Base-by-base conservation (phyloP, 1,140 invertebrate species). In the Drosophila truncata region DNA sequence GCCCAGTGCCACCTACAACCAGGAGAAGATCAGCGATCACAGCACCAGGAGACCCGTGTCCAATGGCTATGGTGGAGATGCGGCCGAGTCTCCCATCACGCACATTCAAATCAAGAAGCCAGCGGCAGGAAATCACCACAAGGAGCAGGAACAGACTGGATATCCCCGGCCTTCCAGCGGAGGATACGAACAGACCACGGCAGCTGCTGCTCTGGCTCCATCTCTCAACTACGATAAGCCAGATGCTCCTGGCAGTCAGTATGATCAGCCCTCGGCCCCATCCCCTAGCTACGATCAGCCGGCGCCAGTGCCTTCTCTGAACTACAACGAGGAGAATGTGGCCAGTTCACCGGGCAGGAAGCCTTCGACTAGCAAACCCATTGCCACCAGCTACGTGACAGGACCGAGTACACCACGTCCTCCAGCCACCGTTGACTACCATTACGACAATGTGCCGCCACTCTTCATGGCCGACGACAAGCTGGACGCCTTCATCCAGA, bases 321-420 rank as follows among this genome's bases (percentile, higher is more conserved):
- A 13, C 44, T 91, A 78, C 41, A 72, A 71, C 16, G 74, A 87
- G 44, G 64, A 90, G 5, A 44, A 74, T 0, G 67, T 49, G 29
- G 72, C 80, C 44, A 91, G 88, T 35, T 91, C 88, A 0, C 74
- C 80, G 1, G 75, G 58, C 11, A 78, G 88, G 20, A 79, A 79
- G 27, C 91, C 91, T 0, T 73, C 58, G 13, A 82, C 82, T 6
- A 25, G 44, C 7, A 88, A 93, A 78, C 94, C 94, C 16, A 93
- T 94, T 13, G 94, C 94, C n/a, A 95, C 94, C 1, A 95, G 94
- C 65, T 95, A 95, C 55, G 93, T 95, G 0, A 95, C 94, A 4
- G 94, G 93, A 62, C 93, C 94, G 0, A 94, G 93, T 13, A 93
- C 92, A 6, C 82, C 92, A 6, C 81, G 92, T 39, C 85, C 85